Evolutionary conservation across 2,113 vertebrate species (phyloP), one percentile per base, ranked within the genome.

Genomic region (Hydropotes inermis): DNA sequence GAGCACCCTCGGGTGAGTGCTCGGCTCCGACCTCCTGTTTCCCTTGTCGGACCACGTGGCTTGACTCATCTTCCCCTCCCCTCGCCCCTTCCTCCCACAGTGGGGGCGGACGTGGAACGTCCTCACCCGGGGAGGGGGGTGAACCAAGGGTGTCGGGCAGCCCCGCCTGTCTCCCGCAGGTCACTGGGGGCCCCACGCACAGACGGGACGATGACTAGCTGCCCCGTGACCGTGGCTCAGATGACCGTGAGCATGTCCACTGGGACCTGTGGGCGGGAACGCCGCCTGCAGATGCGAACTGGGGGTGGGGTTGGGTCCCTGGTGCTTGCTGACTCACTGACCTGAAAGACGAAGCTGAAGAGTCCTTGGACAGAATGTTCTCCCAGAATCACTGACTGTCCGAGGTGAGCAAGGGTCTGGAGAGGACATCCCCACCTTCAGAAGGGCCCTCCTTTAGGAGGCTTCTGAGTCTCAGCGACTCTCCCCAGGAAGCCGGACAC

Each of bases 121-220:
- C 28, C 82, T 87, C n/a, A 19, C 54, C 83, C 5, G 17, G 89
- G 94, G 95, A 97, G 97, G 28, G 33, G 84, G 82, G 23, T 27
- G 76, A 94, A 95, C 60, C 15, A 8, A 96, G 64, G 67, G 79
- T 13, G 25, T 21, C 82, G 83, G 95, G 88, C 33, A 36, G 90
- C 93, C 97, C 93, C 67, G n/a, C 27, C 3, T 78, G 97, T 97
- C 84, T 58, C 60, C 67, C 85, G 85, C 61, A 90, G 50, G 96
- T 97, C 97, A 89, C 0, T 87, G 85, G 88, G 87, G 60, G 39
- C 88, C 98, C 94, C 96, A 87, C 55, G 84, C 88, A 76, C 97
- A 98, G 97, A 97, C 93, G 87, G 30, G 91, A 79, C 91, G 96
- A 79, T 74, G 97, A 94, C 81, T 50, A 94, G 96, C 27, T n/a